These are phyloP conservation scores for Antitype chi DNA, from an alignment of 2,888 invertebrate species.

Conservation along the genomic window DNA sequence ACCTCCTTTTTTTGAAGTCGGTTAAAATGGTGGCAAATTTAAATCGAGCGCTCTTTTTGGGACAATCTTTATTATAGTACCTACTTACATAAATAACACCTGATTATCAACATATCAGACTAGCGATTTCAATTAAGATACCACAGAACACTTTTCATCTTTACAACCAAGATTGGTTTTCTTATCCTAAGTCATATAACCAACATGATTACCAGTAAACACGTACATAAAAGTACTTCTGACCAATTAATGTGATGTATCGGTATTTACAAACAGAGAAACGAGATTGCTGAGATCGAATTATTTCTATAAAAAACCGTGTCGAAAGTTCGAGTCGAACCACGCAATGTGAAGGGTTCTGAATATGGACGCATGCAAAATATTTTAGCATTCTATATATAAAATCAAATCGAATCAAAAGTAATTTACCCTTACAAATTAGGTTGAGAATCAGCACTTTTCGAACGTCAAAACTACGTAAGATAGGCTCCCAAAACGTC, in stretches of 20 bases:
- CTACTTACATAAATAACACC: background rate
- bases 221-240: conserved; percentile 45
- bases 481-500: too few relatives aligned
- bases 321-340: too few relatives aligned
- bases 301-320: conserved; percentile 36
- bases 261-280: conserved; percentile 47
- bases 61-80: too few relatives aligned
- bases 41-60: too few relatives aligned
- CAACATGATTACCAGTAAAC: conserved; percentile 45
- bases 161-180: conserved; percentile 41
- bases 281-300: conserved; percentile 40
- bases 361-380: too few relatives aligned
- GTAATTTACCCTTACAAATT: too few relatives aligned
- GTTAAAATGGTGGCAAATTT: too few relatives aligned
- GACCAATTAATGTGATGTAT: conserved; percentile 46
- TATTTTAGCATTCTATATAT: too few relatives aligned
- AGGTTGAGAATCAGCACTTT: too few relatives aligned
- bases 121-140: conserved; percentile 47
- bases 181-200: conserved; percentile 49
- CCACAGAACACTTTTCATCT: conserved; percentile 31
- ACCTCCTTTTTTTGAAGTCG: too few relatives aligned
- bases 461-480: too few relatives aligned
- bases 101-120: conserved; percentile 7
- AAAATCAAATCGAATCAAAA: too few relatives aligned
- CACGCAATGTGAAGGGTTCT: background rate